phyloP scores from a whole-genome alignment of 2,113 vertebrate genomes.

The western clawed frog (Xenopus tropicalis) region UCB_Xtro_10.0 CM004445.2:4244501-4245000 shows the following conservation, averaged over 20 bases:
- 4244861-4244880: not conserved
- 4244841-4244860: slow-evolving; percentile 27
- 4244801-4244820: slow-evolving; percentile 4
- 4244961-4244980: not conserved
- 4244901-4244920: not conserved
- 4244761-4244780: slow-evolving; percentile 2
- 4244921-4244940: not conserved
- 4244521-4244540: no score
- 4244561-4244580: no score
- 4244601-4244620: no score
- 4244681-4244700: no score
- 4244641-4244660: no score
- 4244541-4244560: no score
- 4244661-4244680: no score
- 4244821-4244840: not conserved
- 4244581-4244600: no score
- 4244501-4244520: no score
- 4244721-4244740: not conserved
- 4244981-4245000: slow-evolving; percentile 1
- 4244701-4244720: slow-evolving; percentile 17
- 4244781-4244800: slow-evolving; percentile 14
- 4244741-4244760: slow-evolving; percentile 10
- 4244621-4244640: no score
- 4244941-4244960: slow-evolving; percentile 22
- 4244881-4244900: not conserved